phyloP scores from a whole-genome alignment of 2,113 vertebrate species.

The Mystacornis crossleyi region DNA sequence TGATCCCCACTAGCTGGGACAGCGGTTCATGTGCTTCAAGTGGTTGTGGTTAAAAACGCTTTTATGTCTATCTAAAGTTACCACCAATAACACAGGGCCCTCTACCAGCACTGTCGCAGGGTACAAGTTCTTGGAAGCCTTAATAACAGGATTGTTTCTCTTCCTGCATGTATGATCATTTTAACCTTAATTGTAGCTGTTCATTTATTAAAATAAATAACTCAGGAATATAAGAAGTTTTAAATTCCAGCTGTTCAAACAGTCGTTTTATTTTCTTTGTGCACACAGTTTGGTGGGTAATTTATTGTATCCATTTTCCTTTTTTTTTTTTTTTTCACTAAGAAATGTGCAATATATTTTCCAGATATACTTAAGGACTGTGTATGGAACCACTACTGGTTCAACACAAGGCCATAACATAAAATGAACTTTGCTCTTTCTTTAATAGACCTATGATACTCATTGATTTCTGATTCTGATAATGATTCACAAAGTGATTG shows the following conservation, averaged over 20 bases:
- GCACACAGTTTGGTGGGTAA: background rate
- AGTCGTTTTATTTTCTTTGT: constrained; percentile 19
- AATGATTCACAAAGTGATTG: background rate
- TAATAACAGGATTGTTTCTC: constrained; percentile 27
- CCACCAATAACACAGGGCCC: background rate
- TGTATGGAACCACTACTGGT: background rate
- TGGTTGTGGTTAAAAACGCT: background rate
- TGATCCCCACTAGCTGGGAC: background rate
- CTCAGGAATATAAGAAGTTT: constrained; percentile 13
- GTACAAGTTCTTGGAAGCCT: constrained; percentile 10
- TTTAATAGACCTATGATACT: background rate
- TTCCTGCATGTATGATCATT: constrained; percentile 28
- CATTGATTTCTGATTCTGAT: background rate
- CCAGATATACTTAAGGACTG: background rate
- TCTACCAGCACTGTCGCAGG: background rate
- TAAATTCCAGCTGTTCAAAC: constrained; percentile 63
- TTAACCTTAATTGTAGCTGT: constrained; percentile 53
- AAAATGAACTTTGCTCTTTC: background rate
- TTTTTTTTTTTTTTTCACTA: background rate
- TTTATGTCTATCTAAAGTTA: constrained; percentile 45
- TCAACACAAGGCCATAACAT: background rate
- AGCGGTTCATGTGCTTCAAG: background rate
- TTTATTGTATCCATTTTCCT: constrained; percentile 23
- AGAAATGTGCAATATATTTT: constrained; percentile 34
- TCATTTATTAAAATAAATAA: constrained; percentile 65